Conservation (phyloP, 2,888 invertebrate species). For the Trisateles emortualis region DNA sequence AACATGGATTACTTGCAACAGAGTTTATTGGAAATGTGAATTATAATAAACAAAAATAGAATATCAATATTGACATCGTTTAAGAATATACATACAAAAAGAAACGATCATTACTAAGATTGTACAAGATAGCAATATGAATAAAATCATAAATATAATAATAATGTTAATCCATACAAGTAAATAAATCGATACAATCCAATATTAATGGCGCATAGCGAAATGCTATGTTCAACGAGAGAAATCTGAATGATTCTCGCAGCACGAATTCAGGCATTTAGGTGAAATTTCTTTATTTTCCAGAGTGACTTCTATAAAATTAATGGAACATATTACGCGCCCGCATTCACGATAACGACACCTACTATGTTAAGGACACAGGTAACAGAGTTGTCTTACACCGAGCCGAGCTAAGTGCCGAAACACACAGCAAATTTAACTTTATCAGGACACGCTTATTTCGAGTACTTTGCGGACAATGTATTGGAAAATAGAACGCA, state of each 20-base stretch:
- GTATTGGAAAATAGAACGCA: neutral
- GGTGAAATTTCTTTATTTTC: conserved; percentile 73
- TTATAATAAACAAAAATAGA: neutral
- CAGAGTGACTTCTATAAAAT: conserved; percentile 87
- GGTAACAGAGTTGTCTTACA: conserved; percentile 69
- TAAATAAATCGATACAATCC: neutral
- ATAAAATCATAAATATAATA: neutral
- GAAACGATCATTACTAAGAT: neutral
- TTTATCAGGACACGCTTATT: conserved; percentile 3
- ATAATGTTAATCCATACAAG: too few relatives aligned
- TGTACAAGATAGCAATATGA: conserved; percentile 1
- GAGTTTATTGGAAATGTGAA: neutral
- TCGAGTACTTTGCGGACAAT: conserved; percentile 2
- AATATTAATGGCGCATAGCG: conserved; percentile 13
- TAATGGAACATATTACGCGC: conserved; percentile 80
- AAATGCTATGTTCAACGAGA: conserved; percentile 13
- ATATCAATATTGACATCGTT: neutral
- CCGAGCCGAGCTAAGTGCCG: conserved; percentile 37
- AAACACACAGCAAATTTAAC: conserved; percentile 8
- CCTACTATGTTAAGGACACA: conserved; percentile 72
- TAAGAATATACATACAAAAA: neutral
- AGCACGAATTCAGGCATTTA: conserved; percentile 47
- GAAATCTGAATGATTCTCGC: conserved; percentile 11
- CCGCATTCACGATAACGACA: conserved; percentile 73
- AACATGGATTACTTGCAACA: conserved; percentile 11